A percentile compares a stretch with the other conserved stretches of the same genome.
Evolutionary conservation across 2,797 vertebrate species (phyloP).

Genomic region (Syngnathus acus): DNA sequence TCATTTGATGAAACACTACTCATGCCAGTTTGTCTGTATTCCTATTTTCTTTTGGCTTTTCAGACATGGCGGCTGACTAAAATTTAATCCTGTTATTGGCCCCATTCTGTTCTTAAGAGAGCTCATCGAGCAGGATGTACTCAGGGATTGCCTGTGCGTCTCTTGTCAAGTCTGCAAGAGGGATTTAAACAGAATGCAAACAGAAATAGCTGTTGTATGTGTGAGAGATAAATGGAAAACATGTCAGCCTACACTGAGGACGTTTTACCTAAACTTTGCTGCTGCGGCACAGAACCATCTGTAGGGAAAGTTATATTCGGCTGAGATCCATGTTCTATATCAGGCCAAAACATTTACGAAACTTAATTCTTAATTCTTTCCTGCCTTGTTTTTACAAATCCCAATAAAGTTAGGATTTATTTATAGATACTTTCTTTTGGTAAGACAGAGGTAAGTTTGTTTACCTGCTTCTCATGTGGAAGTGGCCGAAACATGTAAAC

Average conservation of each 20-base stretch:
- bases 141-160: conserved; percentile 30
- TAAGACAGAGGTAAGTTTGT: too few relatives aligned
- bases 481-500: too few relatives aligned
- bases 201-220: conserved; percentile 4
- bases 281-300: background rate
- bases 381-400: too few relatives aligned
- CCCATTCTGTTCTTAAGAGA: conserved; percentile 29
- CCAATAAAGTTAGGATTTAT: too few relatives aligned
- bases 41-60: conserved; percentile 36
- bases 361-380: background rate
- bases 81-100: conserved; percentile 45
- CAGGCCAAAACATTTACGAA: background rate
- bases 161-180: conserved; percentile 23
- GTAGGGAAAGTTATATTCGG: background rate
- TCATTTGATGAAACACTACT: conserved; percentile 21
- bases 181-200: conserved; percentile 20
- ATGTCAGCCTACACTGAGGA: background rate
- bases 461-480: too few relatives aligned
- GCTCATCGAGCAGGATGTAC: conserved; percentile 38
- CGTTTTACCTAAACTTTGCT: background rate
- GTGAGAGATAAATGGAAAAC: background rate
- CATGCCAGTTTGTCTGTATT: conserved; percentile 37
- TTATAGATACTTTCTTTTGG: too few relatives aligned
- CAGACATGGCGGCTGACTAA: conserved; percentile 28
- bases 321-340: background rate